Evolutionary conservation across 2,113 vertebrate genomes (phyloP).

Genomic region (Dromaius novaehollandiae): DNA sequence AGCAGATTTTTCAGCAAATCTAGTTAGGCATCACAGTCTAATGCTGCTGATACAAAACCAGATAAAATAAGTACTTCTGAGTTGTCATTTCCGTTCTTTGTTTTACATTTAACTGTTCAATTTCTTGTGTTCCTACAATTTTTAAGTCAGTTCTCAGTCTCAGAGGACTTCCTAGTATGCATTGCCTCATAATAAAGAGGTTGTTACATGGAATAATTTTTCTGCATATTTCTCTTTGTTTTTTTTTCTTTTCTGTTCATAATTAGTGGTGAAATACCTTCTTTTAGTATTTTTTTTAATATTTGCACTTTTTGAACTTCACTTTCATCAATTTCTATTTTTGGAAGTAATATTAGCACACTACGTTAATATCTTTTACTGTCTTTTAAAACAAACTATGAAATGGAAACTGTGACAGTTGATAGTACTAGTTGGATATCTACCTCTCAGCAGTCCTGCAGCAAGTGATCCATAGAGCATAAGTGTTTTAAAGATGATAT

Average conservation of each 20-base stretch:
- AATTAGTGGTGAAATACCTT: neutral
- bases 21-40: neutral
- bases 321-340: neutral
- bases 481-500: neutral
- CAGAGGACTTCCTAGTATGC: neutral
- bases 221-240: neutral
- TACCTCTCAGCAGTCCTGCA: constrained; percentile 1
- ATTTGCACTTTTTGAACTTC: neutral
- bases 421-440: neutral
- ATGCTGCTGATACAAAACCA: neutral
- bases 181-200: neutral
- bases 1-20: neutral
- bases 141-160: neutral
- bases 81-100: neutral
- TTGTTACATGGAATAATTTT: neutral
- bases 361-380: neutral
- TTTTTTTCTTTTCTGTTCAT: neutral
- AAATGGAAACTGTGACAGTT: neutral
- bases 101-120: neutral
- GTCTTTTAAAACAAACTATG: neutral
- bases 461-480: neutral
- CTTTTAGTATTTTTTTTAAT: neutral
- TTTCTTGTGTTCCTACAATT: neutral
- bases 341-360: neutral
- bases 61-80: neutral